These are phyloP conservation scores for Scaptomyza pallida DNA, from an alignment of 1,140 invertebrate genomes.

Conservation along the genomic window DNA sequence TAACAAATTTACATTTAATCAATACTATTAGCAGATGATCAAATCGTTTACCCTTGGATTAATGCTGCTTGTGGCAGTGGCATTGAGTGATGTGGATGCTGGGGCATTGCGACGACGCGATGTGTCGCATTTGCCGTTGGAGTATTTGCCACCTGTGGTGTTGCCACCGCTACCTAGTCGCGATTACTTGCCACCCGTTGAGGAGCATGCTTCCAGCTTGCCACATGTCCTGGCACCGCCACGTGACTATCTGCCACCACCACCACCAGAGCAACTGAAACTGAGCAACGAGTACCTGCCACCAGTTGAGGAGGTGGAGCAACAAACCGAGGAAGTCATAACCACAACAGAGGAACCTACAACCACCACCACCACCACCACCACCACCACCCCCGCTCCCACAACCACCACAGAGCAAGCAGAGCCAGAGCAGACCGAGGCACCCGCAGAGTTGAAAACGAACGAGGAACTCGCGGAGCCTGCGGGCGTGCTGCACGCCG, in stretches of 20 bases:
- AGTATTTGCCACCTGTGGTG: slow-evolving; percentile 67
- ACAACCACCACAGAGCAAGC: slow-evolving; percentile 14
- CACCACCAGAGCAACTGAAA: slow-evolving; percentile 9
- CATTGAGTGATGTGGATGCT: slow-evolving; percentile 13
- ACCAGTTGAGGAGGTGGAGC: slow-evolving; percentile 28
- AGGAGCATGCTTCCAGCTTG: slow-evolving; percentile 61
- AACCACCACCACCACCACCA: slow-evolving; percentile 29
- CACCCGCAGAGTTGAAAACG: slow-evolving; percentile 36
- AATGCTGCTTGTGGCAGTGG: slow-evolving; percentile 34
- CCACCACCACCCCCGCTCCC: slow-evolving; percentile 1
- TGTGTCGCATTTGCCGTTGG: slow-evolving; percentile 65
- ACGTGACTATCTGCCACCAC: slow-evolving; percentile 61
- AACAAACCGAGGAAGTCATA: slow-evolving; percentile 13
- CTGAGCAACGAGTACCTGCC: slow-evolving; percentile 47
- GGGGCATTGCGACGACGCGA: slow-evolving; percentile 38
- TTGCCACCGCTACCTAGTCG: slow-evolving; percentile 68
- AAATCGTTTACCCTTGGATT: not conserved
- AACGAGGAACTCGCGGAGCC: slow-evolving; percentile 47
- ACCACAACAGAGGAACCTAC: slow-evolving; percentile 19
- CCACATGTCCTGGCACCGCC: slow-evolving; percentile 59
- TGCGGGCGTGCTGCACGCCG: slow-evolving; percentile 46
- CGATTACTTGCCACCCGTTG: slow-evolving; percentile 68
- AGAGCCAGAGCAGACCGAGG: slow-evolving; percentile 37
- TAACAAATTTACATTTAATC: slow-evolving; percentile 5
- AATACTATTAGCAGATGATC: slow-evolving; percentile 4